Base-by-base conservation (phyloP, 2,888 invertebrate genomes). In the Ditula angustiorana region DNA sequence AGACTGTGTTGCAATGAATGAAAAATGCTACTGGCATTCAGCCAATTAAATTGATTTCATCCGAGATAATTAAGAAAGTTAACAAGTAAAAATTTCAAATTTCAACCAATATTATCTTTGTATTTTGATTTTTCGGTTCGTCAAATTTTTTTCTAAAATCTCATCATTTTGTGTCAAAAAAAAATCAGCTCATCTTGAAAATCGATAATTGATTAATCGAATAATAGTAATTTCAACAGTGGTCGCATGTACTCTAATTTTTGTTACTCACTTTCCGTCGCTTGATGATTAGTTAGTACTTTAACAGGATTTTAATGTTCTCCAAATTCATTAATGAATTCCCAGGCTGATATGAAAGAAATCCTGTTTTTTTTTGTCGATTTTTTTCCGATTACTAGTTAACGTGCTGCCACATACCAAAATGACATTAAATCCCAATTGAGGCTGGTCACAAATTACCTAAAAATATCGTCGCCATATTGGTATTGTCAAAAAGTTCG, bases 401-500 rank as follows among this genome's bases (percentile, higher is more conserved):
- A 11, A 19, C 69, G 69, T 77, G 77, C 86, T 89, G 83, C 90
- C 83, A 86, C 71, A 56, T 13, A 10, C 61, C 78, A 82, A 78
- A 82, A 74, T 83, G 79, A 79, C 77, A 82, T 80, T 74, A 79
- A 81, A 83, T 82, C 80, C n/a, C 79, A 74, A 71, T 75, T 69
- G 77, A 79, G 74, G 80, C 89, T 91, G 88, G 89, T 87, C 87
- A 90, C 83, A 90, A 86, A 90, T 86, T 82, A 41, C 88, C 92
- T 92, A 92, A 92, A 92, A 90, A 90, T 92, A 90, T 74, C 91
- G 93, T 88, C 93, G 93, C 93, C 93, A 93, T 93, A 93, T 93
- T 93, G 92, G 92, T 91, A 92, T 92, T 93, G 92, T 92, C 93
- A 93, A 93, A 92, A 90, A 88, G 80, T 86, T 88, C 81, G 86